Conservation (phyloP, 2,113 vertebrate species). For the Strix aluco region DNA sequence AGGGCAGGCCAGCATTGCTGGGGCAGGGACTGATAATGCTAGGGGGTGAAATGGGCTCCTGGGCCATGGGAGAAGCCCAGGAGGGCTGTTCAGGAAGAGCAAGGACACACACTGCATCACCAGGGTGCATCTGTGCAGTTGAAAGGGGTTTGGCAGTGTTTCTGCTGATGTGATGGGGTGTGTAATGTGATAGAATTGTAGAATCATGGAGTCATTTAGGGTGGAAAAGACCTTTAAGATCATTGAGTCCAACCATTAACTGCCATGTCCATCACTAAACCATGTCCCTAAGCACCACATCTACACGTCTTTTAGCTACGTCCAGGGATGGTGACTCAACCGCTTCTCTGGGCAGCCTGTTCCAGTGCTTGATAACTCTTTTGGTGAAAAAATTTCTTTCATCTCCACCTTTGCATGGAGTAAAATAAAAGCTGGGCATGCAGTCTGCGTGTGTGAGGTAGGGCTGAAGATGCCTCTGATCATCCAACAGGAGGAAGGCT, state of each 20-base stretch:
- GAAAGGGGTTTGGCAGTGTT: not conserved
- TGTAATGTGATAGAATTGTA: not conserved
- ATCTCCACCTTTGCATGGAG: not conserved
- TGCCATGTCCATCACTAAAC: not conserved
- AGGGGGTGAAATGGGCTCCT: not conserved
- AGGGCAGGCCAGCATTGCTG: not conserved
- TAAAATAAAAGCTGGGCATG: not conserved
- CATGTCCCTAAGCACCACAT: not conserved
- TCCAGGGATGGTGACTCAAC: not conserved
- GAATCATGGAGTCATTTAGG: not conserved
- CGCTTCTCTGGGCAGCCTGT: not conserved
- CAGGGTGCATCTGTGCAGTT: not conserved
- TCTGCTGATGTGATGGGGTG: not conserved
- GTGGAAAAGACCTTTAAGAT: not conserved
- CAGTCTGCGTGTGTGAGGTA: not conserved
- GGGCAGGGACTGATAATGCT: fast-evolving
- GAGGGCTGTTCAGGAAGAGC: not conserved
- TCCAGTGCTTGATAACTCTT: not conserved
- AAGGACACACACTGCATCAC: not conserved
- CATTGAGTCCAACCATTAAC: fast-evolving
- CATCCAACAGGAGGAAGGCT: not conserved
- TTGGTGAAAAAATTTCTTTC: not conserved
- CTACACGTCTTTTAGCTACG: not conserved
- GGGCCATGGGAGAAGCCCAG: not conserved
- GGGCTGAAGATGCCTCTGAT: not conserved